These are phyloP conservation scores for Linurgus olivaceus DNA, from an alignment of 2,797 vertebrate genomes.

Conservation along the genomic window DNA sequence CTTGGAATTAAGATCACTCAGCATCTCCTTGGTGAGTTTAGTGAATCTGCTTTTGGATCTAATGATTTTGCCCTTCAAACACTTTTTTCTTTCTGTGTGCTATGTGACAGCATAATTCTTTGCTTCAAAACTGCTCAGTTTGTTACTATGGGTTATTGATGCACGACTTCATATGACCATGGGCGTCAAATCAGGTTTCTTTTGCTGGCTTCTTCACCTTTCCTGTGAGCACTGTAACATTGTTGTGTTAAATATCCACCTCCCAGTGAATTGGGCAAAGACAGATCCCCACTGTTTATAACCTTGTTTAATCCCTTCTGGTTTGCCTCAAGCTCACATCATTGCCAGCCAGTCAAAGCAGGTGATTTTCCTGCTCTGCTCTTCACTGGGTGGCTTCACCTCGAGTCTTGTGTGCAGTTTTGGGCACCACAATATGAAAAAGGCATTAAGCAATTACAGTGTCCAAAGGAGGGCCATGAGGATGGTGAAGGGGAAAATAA, in stretches of 20 bases:
- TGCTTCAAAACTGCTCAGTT: background rate
- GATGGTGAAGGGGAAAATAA: background rate
- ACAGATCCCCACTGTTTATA: background rate
- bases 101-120: background rate
- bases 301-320: background rate
- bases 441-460: background rate
- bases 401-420: background rate
- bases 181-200: background rate
- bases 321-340: background rate
- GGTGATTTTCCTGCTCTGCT: background rate
- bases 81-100: background rate
- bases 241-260: background rate
- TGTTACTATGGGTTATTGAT: background rate
- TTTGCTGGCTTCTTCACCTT: background rate
- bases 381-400: background rate
- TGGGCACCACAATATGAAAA: background rate
- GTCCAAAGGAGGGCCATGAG: fast-evolving
- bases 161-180: background rate
- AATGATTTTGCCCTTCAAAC: background rate
- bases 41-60: background rate
- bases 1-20: background rate
- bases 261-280: background rate
- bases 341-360: background rate
- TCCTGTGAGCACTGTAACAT: background rate
- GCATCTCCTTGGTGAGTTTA: background rate